These are phyloP conservation scores for Phengaris arion DNA, from an alignment of 2,888 invertebrate species.

Conservation along the genomic window DNA sequence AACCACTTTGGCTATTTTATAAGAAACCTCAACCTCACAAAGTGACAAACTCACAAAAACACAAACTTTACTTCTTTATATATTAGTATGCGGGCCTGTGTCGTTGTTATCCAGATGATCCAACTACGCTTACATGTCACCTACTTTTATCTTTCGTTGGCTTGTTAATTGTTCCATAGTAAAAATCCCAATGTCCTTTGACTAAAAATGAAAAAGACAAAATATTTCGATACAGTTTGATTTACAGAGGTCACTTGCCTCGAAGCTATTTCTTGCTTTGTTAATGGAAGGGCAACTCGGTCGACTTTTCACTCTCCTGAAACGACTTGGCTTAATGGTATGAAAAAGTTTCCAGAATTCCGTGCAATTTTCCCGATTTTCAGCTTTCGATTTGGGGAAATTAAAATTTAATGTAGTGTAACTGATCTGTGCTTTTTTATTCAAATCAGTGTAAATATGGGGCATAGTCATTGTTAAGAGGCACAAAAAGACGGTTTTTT, in stretches of 20 bases:
- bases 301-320: constrained; percentile 56
- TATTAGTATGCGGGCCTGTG: no score
- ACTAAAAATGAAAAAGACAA: constrained; percentile 19
- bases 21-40: no score
- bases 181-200: no score
- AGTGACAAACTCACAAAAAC: no score
- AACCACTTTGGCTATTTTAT: no score
- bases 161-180: no score
- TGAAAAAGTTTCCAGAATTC: constrained; percentile 43
- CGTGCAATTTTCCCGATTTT: constrained; percentile 38
- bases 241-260: constrained; percentile 58
- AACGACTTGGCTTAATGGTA: constrained; percentile 54
- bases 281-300: constrained; percentile 63
- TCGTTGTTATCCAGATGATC: no score
- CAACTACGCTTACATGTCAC: no score
- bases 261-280: constrained; percentile 55
- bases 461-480: no score
- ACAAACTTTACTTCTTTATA: no score
- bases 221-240: constrained; percentile 49
- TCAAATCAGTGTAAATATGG: background rate
- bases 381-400: constrained; percentile 35
- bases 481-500: no score
- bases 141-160: no score
- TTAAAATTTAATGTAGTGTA: constrained; percentile 40
- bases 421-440: constrained; percentile 3